These are phyloP conservation scores for Chelidonichthys spinosus DNA, from an alignment of 2,797 vertebrate genomes.

Conservation along the genomic window DNA sequence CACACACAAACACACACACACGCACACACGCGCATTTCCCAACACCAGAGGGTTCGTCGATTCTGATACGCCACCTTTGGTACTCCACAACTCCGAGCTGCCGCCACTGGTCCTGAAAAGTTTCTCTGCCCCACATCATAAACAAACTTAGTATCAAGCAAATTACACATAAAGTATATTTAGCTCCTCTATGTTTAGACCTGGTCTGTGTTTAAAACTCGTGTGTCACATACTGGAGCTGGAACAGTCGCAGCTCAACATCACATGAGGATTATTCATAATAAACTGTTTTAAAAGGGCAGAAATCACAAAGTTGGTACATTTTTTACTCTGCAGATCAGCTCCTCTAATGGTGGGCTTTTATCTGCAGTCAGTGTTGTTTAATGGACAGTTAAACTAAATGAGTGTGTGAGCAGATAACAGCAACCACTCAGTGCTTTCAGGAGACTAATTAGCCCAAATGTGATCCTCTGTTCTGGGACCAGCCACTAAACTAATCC, in stretches of 20 bases:
- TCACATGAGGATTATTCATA: conserved; percentile 46
- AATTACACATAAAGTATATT: background rate
- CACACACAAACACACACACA: background rate
- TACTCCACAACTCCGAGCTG: conserved; percentile 42
- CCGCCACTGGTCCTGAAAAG: background rate
- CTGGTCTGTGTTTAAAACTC: background rate
- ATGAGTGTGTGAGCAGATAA: conserved; percentile 21
- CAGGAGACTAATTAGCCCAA: background rate
- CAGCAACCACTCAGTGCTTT: conserved; percentile 9
- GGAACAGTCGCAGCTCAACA: background rate
- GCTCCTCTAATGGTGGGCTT: too few relatives aligned
- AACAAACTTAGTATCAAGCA: conserved; percentile 25
- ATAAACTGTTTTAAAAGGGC: conserved; percentile 50
- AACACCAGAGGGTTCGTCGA: conserved; percentile 28
- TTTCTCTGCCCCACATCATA: conserved; percentile 20
- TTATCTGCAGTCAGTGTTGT: too few relatives aligned
- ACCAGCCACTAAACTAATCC: conserved; percentile 40
- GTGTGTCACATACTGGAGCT: background rate
- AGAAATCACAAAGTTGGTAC: too few relatives aligned
- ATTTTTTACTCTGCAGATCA: too few relatives aligned
- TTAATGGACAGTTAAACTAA: background rate
- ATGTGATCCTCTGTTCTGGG: conserved; percentile 45
- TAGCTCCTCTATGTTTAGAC: background rate
- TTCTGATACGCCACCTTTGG: conserved; percentile 59
- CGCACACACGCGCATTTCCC: conserved; percentile 13